Evolutionary conservation across 2,113 vertebrate species (phyloP).

Genomic region (Channa argus): DNA sequence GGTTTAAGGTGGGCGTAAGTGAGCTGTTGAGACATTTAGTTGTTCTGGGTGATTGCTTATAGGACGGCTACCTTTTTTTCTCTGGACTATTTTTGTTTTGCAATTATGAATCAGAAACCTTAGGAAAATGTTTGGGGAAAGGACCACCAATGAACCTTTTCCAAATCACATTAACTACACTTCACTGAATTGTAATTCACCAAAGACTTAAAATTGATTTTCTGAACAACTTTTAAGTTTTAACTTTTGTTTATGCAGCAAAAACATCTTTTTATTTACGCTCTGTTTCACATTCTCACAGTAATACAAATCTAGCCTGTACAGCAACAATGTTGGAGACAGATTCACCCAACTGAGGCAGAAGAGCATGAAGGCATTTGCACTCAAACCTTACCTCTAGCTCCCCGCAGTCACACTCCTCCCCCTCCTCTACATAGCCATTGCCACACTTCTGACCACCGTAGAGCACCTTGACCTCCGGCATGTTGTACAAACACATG

Average conservation of each 20-base stretch:
- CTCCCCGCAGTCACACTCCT: constrained; percentile 98
- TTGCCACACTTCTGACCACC: constrained; percentile 97
- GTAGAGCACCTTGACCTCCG: constrained; percentile 92
- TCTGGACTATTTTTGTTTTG: too few relatives aligned
- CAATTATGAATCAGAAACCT: background rate
- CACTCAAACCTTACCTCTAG: constrained; percentile 83
- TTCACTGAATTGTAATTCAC: background rate
- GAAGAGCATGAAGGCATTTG: background rate
- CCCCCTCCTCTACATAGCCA: constrained; percentile 95
- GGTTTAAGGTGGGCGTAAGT: background rate
- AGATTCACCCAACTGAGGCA: constrained; percentile 10
- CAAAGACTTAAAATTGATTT: constrained; percentile 7
- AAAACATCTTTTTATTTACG: constrained; percentile 14
- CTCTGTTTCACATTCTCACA: constrained; percentile 22
- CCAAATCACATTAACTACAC: constrained; percentile 8
- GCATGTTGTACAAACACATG: constrained; percentile 98
- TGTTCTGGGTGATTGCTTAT: constrained; percentile 37
- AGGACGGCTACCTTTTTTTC: too few relatives aligned
- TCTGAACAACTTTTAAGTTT: background rate
- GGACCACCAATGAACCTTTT: background rate
- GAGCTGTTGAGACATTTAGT: constrained; percentile 11
- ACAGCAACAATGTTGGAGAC: background rate
- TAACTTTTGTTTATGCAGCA: background rate
- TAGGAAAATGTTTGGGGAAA: background rate
- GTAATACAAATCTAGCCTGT: background rate